Conservation (phyloP, 1,140 invertebrate genomes). For the Trachelipus rathkii region DNA sequence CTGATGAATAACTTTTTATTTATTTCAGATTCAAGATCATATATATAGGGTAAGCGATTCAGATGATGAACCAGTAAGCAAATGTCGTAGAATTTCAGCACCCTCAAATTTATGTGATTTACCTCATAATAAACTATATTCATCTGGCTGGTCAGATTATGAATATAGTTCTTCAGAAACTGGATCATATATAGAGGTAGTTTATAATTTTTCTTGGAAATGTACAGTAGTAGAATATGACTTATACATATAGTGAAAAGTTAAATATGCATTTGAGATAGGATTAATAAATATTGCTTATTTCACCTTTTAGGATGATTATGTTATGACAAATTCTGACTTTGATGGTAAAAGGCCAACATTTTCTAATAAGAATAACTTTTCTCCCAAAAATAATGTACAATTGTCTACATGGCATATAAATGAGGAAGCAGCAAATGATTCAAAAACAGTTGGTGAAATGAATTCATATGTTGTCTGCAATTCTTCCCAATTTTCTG, state of each 20-base stretch:
- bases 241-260: not conserved
- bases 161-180: slow-evolving; percentile 49
- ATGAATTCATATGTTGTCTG: not conserved
- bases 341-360: not conserved
- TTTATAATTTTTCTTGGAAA: not conserved
- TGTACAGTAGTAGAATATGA: not conserved
- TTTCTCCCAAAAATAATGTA: not conserved
- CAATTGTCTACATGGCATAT: not conserved
- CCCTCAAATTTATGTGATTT: slow-evolving; percentile 15
- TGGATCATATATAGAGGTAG: slow-evolving; percentile 43
- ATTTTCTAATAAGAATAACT: too few relatives aligned
- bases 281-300: not conserved
- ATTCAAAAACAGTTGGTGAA: not conserved
- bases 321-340: not conserved
- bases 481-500: not conserved
- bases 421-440: not conserved
- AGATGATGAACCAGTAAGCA: slow-evolving; percentile 65
- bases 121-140: not conserved
- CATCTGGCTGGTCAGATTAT: slow-evolving; percentile 54
- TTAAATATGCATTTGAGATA: not conserved
- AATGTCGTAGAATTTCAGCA: slow-evolving; percentile 52
- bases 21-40: slow-evolving; percentile 33
- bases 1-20: not conserved
- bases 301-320: not conserved
- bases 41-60: slow-evolving; percentile 49